A percentile compares a stretch with the other conserved stretches of the same genome.
These are phyloP conservation scores for Nephrocerus scutellatus DNA, from an alignment of 2,888 invertebrate genomes.

Conservation along the genomic window DNA sequence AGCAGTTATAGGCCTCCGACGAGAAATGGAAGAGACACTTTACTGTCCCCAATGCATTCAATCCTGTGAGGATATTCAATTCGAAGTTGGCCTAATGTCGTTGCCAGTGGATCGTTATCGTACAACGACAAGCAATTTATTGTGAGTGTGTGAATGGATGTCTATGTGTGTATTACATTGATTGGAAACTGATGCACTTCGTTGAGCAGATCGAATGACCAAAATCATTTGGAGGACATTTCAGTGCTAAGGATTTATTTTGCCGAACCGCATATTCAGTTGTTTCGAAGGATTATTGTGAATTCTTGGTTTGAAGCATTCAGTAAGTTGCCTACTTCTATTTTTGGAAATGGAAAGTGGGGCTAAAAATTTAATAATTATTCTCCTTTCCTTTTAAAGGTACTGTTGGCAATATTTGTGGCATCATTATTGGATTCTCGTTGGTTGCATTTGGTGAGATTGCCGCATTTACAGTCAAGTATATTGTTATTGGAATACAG, in stretches of 20 bases:
- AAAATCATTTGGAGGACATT: constrained; percentile 22
- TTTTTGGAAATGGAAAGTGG: neutral
- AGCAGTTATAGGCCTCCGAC: constrained; percentile 44
- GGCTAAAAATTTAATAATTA: too few relatives aligned
- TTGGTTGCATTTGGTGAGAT: constrained; percentile 55
- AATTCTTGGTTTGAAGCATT: constrained; percentile 55
- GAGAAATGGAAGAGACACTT: constrained; percentile 51
- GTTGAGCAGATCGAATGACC: constrained; percentile 20
- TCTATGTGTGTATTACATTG: constrained; percentile 2
- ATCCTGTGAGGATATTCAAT: constrained; percentile 52
- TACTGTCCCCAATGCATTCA: constrained; percentile 53
- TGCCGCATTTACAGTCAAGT: too few relatives aligned
- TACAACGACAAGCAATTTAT: too few relatives aligned
- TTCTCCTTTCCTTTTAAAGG: constrained; percentile 53
- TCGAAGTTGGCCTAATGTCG: constrained; percentile 44
- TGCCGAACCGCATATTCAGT: constrained; percentile 33
- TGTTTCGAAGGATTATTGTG: constrained; percentile 37
- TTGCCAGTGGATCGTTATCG: constrained; percentile 27
- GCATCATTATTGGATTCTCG: constrained; percentile 60
- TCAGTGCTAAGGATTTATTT: constrained; percentile 36
- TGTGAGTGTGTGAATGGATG: too few relatives aligned
- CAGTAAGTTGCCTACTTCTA: constrained; percentile 49
- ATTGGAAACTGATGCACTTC: too few relatives aligned
- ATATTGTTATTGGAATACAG: too few relatives aligned
- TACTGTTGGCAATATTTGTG: constrained; percentile 58